phyloP scores from a whole-genome alignment of 2,113 vertebrate species.

The Heloderma charlesbogerti region DNA sequence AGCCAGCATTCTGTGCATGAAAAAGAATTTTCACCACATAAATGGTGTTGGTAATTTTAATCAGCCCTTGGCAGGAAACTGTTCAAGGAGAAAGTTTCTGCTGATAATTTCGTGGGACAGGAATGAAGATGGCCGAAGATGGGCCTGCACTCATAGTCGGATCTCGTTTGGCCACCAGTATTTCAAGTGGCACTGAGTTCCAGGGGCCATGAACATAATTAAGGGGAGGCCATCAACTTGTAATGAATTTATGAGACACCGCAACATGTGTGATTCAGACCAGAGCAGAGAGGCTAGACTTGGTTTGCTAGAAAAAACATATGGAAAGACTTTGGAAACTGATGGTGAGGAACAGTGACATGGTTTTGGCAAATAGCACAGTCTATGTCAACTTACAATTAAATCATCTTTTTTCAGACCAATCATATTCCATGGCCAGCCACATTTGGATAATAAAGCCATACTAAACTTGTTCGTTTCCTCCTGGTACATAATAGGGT shows the following conservation, averaged over 20 bases:
- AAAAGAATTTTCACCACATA: neutral
- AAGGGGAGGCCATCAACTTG: neutral
- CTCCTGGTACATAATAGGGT: slow-evolving; percentile 39
- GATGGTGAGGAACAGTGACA: slow-evolving; percentile 21
- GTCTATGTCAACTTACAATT: slow-evolving; percentile 48
- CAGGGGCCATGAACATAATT: neutral
- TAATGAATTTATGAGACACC: neutral
- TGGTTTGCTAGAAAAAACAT: neutral
- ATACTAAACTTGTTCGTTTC: slow-evolving; percentile 42
- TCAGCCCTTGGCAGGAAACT: neutral
- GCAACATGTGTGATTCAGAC: slow-evolving; percentile 13
- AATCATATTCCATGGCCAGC: slow-evolving; percentile 34
- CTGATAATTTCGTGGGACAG: neutral
- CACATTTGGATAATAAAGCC: slow-evolving; percentile 53
- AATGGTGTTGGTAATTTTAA: neutral
- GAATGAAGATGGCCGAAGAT: neutral
- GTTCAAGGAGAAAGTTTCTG: neutral
- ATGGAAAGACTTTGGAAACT: slow-evolving; percentile 22
- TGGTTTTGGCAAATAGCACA: slow-evolving; percentile 29
- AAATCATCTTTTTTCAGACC: slow-evolving; percentile 41
- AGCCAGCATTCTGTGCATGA: no score
- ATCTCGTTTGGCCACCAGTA: neutral
- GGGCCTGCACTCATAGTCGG: neutral
- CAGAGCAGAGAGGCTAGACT: slow-evolving; percentile 4
- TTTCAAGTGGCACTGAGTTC: neutral